Base-by-base conservation (phyloP, 1,140 invertebrate genomes). In the Coenobita brevimanus region DNA sequence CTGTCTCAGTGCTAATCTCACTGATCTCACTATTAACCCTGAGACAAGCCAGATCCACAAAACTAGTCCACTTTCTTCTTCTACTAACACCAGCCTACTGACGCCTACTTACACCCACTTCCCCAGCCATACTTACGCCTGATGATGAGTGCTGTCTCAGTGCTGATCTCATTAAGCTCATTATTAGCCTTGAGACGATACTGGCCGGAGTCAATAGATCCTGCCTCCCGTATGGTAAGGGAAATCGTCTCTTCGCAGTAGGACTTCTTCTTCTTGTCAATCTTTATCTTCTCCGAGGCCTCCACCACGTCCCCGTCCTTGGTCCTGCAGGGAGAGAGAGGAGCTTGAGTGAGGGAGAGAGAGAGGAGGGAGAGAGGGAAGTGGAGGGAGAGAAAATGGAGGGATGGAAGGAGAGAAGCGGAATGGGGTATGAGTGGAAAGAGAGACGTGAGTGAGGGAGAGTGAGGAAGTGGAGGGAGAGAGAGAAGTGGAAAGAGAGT, bases 141-240 rank as follows among this genome's bases (percentile, higher is more conserved):
- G 10, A 90, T 82, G 64, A 90, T 76, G 73, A 90, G 84, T 21
- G 89, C 89, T 0, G 89, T 90, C 54, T 90, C 89, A 4, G 86
- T 62, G 79, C 57, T 84, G 43, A 57, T 73, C 41, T 88, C 86
- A 30, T 89, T 90, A 24, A 90, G 60, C 38, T 88, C 85, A 71
- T 90, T 90, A 15, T 27, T 69, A 30, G 84, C 80, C 41, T 71
- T 78, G 17, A 90, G 71, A 3, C 89, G 43, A 80, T 90, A 90
- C 50, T 90, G 89, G 43, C 89, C 89, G 3, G 80, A 83, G 43
- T 88, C 84, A 21, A 76, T 43, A 15, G 89, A 75, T 3, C 80
- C 67, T 21, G 89, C 84, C 46, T 88, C 89, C 30, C 88, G 80
- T n/a, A 90, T 36, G 33, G 89, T 90, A 17, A 90, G 85, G 17